phyloP scores from a whole-genome alignment of 1,140 invertebrate genomes.

The Platyura marginata region DNA sequence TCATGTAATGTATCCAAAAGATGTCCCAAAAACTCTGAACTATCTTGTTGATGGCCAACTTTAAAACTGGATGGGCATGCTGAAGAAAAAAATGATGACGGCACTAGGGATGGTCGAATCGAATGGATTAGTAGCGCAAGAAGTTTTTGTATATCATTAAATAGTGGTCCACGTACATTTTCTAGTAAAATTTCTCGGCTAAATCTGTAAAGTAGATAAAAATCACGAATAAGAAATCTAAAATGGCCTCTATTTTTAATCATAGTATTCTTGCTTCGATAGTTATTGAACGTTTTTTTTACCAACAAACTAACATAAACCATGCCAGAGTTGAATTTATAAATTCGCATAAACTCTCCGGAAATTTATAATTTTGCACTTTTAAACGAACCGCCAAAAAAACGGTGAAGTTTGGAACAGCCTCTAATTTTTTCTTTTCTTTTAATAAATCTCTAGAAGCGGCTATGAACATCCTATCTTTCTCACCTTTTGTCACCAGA shows the following conservation, averaged over 20 bases:
- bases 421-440: too few species aligned
- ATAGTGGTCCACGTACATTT: slow-evolving; percentile 28
- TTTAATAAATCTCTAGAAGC: too few species aligned
- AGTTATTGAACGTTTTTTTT: not conserved
- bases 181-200: slow-evolving; percentile 35
- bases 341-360: too few species aligned
- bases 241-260: too few species aligned
- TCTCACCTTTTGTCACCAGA: too few species aligned
- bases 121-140: slow-evolving; percentile 58
- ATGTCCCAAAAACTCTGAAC: slow-evolving; percentile 71
- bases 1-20: slow-evolving; percentile 51
- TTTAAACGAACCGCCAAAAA: too few species aligned
- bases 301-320: not conserved
- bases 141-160: slow-evolving; percentile 47
- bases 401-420: too few species aligned
- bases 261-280: not conserved
- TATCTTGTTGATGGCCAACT: slow-evolving; percentile 63
- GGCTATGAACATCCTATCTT: too few species aligned
- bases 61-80: slow-evolving; percentile 57
- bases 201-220: slow-evolving; percentile 33
- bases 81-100: slow-evolving; percentile 42
- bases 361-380: too few species aligned
- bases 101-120: slow-evolving; percentile 39
- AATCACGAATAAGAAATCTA: too few species aligned
- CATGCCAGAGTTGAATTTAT: too few species aligned